These are phyloP conservation scores for Corythoichthys haematopterus DNA, from an alignment of 2,113 vertebrate genomes.

Conservation along the genomic window DNA sequence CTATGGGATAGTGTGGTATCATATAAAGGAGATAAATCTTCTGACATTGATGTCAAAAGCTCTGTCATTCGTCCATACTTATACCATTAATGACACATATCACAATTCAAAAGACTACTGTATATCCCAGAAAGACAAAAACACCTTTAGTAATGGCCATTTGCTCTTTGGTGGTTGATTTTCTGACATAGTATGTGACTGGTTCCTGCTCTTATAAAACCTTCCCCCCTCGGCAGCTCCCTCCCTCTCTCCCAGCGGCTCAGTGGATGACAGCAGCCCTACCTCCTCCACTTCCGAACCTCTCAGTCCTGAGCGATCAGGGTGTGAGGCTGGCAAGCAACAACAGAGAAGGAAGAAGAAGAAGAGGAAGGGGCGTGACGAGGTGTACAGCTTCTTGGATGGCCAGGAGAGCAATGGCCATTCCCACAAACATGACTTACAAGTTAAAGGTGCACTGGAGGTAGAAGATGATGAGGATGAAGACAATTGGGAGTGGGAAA, in stretches of 20 bases:
- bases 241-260: constrained; percentile 62
- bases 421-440: constrained; percentile 28
- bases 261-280: constrained; percentile 64
- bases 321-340: constrained; percentile 52
- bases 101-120: not conserved
- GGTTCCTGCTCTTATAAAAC: constrained; percentile 75
- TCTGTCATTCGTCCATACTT: not conserved
- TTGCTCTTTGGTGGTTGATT: constrained; percentile 43
- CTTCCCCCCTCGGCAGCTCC: constrained; percentile 67
- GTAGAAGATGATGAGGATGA: constrained; percentile 54
- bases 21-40: not conserved
- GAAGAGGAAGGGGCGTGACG: constrained; percentile 69
- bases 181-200: constrained; percentile 63
- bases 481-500: constrained; percentile 70
- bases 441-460: constrained; percentile 40
- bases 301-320: constrained; percentile 60
- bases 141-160: not conserved
- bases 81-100: not conserved
- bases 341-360: constrained; percentile 71
- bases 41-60: not conserved
- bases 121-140: not conserved
- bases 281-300: constrained; percentile 59
- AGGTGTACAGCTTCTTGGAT: constrained; percentile 62
- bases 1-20: not conserved
- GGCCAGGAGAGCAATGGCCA: constrained; percentile 45